Evolutionary conservation across 2,113 vertebrate species (phyloP), one percentile per base, ranked within the genome.

Genomic region (Phainopepla nitens): DNA sequence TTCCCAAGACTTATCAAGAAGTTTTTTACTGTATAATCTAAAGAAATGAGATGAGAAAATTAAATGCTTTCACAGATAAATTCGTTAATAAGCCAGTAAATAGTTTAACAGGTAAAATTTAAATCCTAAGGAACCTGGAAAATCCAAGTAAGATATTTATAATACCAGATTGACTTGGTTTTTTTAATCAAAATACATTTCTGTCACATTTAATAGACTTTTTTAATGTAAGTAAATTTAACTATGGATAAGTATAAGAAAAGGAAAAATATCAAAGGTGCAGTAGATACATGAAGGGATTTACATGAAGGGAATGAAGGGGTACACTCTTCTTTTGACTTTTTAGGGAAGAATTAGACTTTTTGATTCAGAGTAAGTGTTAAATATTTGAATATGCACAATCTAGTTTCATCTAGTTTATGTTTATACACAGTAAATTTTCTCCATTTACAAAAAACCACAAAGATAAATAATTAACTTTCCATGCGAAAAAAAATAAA

Each of bases 151-250:
- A 71, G 27, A 13, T 75, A 47, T 51, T 56, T 64, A 61, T 44
- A 77, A 9, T 20, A 39, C 2, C 14, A 73, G 12, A 69, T 54
- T 51, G 0, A 27, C 2, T 41, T 62, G 4, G 0, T 29, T 71
- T 73, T 73, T 73, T 57, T 9, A 2, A 53, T 56, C 24, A 71
- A n/a, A 76, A 35, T 36, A 56, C 0, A 3, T 77, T 77, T 90
- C 17, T 54, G 5, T 50, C 5, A 50, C 2, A 58, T 84, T 83
- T 81, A 24, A 58, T 31, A 69, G 7, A 8, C 11, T 17, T 65
- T 57, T 66, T 44, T 23, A 28, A 10, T 28, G 3, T 73, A 68
- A 51, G 7, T n/a, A 79, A 50, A 56, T 11, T 31, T 56, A 64
- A 71, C 10, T 64, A 36, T 41, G 4, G 17, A 54, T 65, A 65